A percentile compares a stretch with the other conserved stretches of the same genome.
Conservation (phyloP, 2,888 invertebrate species). For the Trissolcus brochymenae region DNA sequence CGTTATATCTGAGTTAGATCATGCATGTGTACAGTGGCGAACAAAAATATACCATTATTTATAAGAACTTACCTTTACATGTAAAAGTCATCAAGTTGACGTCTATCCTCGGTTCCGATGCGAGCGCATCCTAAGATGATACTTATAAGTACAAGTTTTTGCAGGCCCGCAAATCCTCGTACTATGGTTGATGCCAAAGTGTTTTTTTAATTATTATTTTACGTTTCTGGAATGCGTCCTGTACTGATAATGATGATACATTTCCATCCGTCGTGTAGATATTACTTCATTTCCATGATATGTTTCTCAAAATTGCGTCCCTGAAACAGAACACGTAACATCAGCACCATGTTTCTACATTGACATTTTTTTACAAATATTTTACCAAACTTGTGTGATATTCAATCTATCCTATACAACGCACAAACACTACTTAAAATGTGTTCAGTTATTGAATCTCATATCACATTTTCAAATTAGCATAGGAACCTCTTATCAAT, state of each 20-base stretch:
- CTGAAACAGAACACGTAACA: background rate
- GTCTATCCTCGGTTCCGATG: conserved; percentile 29
- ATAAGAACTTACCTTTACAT: conserved; percentile 42
- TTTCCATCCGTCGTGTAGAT: conserved; percentile 51
- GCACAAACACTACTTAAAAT: background rate
- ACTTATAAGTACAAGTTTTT: conserved; percentile 16
- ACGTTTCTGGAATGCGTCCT: conserved; percentile 33
- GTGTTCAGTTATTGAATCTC: too few species aligned
- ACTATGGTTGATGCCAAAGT: conserved; percentile 47
- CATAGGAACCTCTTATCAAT: background rate
- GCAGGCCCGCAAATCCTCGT: background rate
- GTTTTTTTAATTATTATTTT: conserved; percentile 25
- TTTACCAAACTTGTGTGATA: too few species aligned
- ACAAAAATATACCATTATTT: conserved; percentile 50
- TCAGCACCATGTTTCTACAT: too few species aligned
- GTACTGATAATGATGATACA: conserved; percentile 36
- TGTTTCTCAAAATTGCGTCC: conserved; percentile 43
- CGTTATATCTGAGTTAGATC: conserved; percentile 69
- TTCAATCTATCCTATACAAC: too few species aligned
- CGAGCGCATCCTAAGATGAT: conserved; percentile 9
- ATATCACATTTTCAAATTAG: too few species aligned
- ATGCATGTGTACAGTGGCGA: conserved; percentile 74
- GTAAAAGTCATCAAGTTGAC: conserved; percentile 31
- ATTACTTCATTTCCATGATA: conserved; percentile 47
- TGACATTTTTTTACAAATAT: background rate